These are phyloP conservation scores for Pseudomugil gertrudae DNA, from an alignment of 2,797 vertebrate genomes.

Conservation along the genomic window DNA sequence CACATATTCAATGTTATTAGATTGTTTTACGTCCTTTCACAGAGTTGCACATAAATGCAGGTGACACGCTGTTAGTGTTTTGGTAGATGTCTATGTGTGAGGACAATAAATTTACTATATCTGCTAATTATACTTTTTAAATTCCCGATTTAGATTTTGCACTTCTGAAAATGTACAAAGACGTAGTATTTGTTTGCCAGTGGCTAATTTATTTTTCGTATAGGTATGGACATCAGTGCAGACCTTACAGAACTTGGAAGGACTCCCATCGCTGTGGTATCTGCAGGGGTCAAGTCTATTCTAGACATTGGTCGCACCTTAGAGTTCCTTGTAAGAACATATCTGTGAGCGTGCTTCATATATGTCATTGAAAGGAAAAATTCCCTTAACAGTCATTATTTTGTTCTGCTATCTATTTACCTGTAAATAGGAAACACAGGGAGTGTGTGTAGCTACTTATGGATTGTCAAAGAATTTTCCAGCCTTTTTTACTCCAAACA, in stretches of 20 bases:
- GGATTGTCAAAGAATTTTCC: constrained; percentile 87
- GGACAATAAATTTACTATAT: not conserved
- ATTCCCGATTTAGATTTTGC: not conserved
- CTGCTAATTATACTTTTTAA: not conserved
- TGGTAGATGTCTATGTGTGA: not conserved
- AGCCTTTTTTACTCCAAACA: constrained; percentile 87
- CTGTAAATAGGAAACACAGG: constrained; percentile 87
- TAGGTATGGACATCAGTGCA: constrained; percentile 91
- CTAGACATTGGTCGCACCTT: constrained; percentile 92
- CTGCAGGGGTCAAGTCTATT: constrained; percentile 91
- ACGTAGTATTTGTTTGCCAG: not conserved
- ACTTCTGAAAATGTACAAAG: not conserved
- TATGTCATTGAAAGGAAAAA: not conserved
- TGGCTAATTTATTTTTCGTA: constrained; percentile 27
- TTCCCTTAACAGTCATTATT: not conserved
- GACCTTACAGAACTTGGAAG: constrained; percentile 91
- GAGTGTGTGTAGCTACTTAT: constrained; percentile 90
- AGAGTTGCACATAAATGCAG: too few species aligned
- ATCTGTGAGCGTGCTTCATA: not conserved
- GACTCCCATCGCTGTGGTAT: constrained; percentile 89
- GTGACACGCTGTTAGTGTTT: not conserved
- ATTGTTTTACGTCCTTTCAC: not conserved
- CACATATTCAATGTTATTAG: not conserved
- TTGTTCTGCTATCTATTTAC: not conserved
- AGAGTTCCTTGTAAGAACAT: constrained; percentile 87